Evolutionary conservation across 2,888 invertebrate genomes (phyloP), one percentile per base, ranked within the genome.

Genomic region (Euphydryas editha): DNA sequence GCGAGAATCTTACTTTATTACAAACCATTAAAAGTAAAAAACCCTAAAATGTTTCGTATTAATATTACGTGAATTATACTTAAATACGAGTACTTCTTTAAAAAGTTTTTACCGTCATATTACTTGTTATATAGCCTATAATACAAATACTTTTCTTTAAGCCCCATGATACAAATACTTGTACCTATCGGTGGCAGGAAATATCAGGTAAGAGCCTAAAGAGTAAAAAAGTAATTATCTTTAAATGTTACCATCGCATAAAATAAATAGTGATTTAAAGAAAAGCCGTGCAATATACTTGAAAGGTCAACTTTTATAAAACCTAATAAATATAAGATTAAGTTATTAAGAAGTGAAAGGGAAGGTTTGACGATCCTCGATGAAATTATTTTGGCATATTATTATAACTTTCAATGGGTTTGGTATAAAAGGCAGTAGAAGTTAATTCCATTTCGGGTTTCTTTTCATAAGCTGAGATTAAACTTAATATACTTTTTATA

Each of bases 401-500:
- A 44, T 42, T 62, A 47, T 56, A 66, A 60, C 62, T 49, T 62
- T 62, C 59, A 62, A 69, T 69, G 62, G 62, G 37, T 65, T 56
- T 49, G 24, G 62, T 69, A 69, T 66, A 56, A 62, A 65, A 49
- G 59, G 46, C 57, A 51, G 49, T 66, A 49, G 39, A 44, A 62
- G 57, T 69, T 62, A 65, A 69, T 66, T 69, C 62, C 65, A 62
- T 59, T 65, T 62, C 54, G 59, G 69, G 63, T 60, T 59, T 60
- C 63, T 63, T 69, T 63, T 65, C 65, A 65, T 55, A 24, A 57
- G n/a, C 66, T 66, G 60, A 69, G 60, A 66, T 69, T 63, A 66
- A 66, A 51, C 59, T 57, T n/a, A 63, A 66, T 62, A 55, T 49
- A 57, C 54, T 57, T 66, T 60, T 60, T 63, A 30, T 51, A 51